A percentile compares a stretch with the other conserved stretches of the same genome.
Conservation (phyloP, 2,113 vertebrate genomes). For the Muscicapa adusta region DNA sequence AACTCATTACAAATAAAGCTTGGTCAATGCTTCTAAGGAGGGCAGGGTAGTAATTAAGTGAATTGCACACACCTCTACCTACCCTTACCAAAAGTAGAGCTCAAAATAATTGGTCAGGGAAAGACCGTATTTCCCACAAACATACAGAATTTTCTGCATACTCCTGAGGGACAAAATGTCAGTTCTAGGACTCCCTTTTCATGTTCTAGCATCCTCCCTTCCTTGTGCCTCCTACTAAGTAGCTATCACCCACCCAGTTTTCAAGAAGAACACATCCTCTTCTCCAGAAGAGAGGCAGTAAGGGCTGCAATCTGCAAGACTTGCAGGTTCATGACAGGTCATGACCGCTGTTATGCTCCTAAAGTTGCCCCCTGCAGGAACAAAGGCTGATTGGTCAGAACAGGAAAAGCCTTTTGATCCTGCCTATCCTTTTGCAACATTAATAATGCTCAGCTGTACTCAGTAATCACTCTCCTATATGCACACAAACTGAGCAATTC, state of each 20-base stretch:
- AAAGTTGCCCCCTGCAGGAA: background rate
- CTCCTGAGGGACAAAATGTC: background rate
- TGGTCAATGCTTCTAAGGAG: background rate
- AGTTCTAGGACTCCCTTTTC: background rate
- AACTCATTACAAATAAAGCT: slow-evolving; percentile 2
- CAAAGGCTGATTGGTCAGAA: background rate
- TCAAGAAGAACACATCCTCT: background rate
- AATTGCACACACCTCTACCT: background rate
- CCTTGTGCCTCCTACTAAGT: background rate
- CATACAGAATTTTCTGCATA: background rate
- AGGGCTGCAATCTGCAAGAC: background rate
- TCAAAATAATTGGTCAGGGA: background rate
- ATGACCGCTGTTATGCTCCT: background rate
- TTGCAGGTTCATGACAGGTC: background rate
- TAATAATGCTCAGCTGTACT: background rate
- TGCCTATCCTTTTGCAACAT: background rate
- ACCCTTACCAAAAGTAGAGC: background rate
- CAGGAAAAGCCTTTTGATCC: background rate
- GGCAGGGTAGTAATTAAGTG: background rate
- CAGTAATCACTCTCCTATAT: background rate
- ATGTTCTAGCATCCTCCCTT: background rate
- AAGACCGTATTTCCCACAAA: background rate
- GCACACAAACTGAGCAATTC: background rate
- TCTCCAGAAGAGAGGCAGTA: background rate
- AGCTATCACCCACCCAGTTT: background rate